A percentile compares a stretch with the other conserved stretches of the same genome.
Evolutionary conservation across 1,140 invertebrate genomes (phyloP).

Genomic region (Sinonovacula constricta): DNA sequence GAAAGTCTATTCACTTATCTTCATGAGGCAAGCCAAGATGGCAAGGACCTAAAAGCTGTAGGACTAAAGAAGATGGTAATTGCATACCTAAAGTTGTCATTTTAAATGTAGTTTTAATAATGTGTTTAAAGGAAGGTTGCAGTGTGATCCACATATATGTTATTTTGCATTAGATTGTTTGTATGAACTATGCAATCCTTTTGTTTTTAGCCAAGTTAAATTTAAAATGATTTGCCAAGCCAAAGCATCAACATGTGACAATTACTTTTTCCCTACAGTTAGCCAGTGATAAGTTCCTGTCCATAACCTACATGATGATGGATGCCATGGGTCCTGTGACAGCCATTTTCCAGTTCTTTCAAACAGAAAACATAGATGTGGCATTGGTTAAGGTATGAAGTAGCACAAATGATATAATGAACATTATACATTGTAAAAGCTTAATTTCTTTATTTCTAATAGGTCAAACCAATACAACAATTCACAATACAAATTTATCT

Average conservation of each 20-base stretch:
- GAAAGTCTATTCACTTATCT: constrained; percentile 16
- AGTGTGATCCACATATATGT: too few relatives aligned
- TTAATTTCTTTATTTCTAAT: not conserved
- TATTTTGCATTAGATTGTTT: too few relatives aligned
- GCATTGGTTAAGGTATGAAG: constrained; percentile 36
- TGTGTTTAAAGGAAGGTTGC: too few relatives aligned
- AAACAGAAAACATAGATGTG: constrained; percentile 47
- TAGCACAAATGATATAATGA: not conserved
- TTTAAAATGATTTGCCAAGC: too few relatives aligned
- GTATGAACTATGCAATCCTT: too few relatives aligned
- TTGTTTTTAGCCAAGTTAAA: too few relatives aligned
- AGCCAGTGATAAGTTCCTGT: constrained; percentile 22
- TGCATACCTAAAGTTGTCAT: too few relatives aligned
- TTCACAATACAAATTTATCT: not conserved
- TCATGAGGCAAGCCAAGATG: not conserved
- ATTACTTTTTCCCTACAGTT: too few relatives aligned
- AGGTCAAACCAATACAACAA: not conserved
- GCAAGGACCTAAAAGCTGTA: constrained; percentile 17
- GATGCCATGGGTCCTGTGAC: constrained; percentile 41
- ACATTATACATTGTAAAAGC: not conserved
- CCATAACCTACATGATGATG: constrained; percentile 50
- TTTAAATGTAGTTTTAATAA: too few relatives aligned
- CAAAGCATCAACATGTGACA: too few relatives aligned
- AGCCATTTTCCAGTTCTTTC: constrained; percentile 26
- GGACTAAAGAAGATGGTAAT: constrained; percentile 16